Conservation (phyloP, 2,888 invertebrate species). For the Mylabris sibirica region DNA sequence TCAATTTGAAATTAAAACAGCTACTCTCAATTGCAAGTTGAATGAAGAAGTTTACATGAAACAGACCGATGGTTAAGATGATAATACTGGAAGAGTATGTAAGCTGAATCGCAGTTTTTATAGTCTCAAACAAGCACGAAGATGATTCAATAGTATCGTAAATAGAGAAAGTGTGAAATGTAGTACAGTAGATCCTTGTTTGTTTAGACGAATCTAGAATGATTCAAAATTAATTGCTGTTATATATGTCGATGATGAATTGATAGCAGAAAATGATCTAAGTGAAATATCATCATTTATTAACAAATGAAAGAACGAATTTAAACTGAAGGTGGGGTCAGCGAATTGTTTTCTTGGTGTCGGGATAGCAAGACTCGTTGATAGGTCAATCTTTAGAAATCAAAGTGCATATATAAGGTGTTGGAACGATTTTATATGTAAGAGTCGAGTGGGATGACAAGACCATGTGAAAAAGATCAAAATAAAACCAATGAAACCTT, state of each 20-base stretch:
- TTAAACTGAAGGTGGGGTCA: too few relatives aligned
- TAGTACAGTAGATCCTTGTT: constrained; percentile 48
- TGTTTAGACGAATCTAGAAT: constrained; percentile 39
- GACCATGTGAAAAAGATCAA: constrained; percentile 35
- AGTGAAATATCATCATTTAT: too few relatives aligned
- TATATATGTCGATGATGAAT: constrained; percentile 52
- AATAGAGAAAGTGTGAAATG: constrained; percentile 26
- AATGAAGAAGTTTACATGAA: too few relatives aligned
- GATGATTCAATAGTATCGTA: constrained; percentile 49
- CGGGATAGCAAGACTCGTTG: background rate
- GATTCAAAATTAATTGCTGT: constrained; percentile 38
- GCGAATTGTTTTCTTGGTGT: constrained; percentile 11
- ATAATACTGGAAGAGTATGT: constrained; percentile 46
- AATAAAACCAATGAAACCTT: constrained; percentile 30
- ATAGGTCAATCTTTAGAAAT: constrained; percentile 13
- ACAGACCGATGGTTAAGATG: constrained; percentile 45
- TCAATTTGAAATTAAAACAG: constrained; percentile 47
- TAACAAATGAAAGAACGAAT: too few relatives aligned
- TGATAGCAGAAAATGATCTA: constrained; percentile 35
- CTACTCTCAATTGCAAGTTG: constrained; percentile 41
- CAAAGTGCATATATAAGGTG: too few relatives aligned
- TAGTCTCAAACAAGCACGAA: constrained; percentile 53
- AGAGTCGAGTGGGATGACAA: too few relatives aligned
- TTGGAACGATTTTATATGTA: too few relatives aligned
- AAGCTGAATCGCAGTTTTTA: constrained; percentile 51